These are phyloP conservation scores for Chlorops oryzae DNA, from an alignment of 1,140 invertebrate species.

Conservation along the genomic window DNA sequence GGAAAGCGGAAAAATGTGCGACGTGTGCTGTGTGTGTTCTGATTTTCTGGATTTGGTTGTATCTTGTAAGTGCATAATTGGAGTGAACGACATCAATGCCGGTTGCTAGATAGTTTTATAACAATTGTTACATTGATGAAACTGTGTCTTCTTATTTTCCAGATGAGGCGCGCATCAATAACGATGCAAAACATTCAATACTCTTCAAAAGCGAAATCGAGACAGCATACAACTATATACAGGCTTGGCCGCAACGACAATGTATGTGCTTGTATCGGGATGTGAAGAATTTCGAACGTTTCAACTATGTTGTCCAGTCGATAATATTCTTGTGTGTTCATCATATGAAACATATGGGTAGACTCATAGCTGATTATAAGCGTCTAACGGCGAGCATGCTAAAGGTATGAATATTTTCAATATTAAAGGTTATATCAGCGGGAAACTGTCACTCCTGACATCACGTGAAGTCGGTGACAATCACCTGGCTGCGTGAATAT, in stretches of 20 bases:
- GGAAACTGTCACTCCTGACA: too few species aligned
- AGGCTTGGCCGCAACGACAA: constrained; percentile 70
- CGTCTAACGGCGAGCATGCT: constrained; percentile 32
- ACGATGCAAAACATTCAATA: constrained; percentile 56
- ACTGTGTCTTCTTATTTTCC: constrained; percentile 17
- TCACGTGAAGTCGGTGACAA: too few species aligned
- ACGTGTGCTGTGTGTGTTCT: constrained; percentile 74
- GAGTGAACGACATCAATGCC: neutral
- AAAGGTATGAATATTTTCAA: too few species aligned
- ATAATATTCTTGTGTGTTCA: constrained; percentile 67
- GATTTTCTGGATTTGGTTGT: constrained; percentile 71
- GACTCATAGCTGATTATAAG: constrained; percentile 49
- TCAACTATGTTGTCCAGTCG: constrained; percentile 78
- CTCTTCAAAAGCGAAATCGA: constrained; percentile 60
- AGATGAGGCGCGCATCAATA: constrained; percentile 58
- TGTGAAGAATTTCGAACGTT: constrained; percentile 82
- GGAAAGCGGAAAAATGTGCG: constrained; percentile 58
- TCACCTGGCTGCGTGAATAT: too few species aligned
- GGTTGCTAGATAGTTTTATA: neutral
- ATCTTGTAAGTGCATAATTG: constrained; percentile 58
- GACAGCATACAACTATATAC: constrained; percentile 60
- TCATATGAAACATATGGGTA: constrained; percentile 66
- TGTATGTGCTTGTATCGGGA: constrained; percentile 90
- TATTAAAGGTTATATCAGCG: too few species aligned
- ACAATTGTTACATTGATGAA: neutral